Evolutionary conservation across 2,888 invertebrate species (phyloP).

Genomic region (Microdon myrmicae): DNA sequence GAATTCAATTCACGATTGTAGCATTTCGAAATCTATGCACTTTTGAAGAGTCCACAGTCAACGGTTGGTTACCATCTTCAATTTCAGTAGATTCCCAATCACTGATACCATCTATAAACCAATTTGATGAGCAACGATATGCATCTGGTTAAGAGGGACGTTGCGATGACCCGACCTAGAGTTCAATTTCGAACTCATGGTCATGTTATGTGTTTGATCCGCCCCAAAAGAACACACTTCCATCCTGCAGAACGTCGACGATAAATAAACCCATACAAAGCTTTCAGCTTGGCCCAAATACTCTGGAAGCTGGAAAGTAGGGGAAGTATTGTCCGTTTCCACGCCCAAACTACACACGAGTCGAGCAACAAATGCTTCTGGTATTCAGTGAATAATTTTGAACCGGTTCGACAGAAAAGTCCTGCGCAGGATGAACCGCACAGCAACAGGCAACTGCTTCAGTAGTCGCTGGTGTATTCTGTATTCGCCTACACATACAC

Average conservation of each 20-base stretch:
- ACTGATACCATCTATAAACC: too few relatives aligned
- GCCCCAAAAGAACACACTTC: background rate
- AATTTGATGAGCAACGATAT: too few relatives aligned
- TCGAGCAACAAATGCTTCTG: slow-evolving; percentile 47
- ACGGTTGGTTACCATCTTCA: too few relatives aligned
- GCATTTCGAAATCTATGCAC: too few relatives aligned
- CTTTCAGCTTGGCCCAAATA: slow-evolving; percentile 37
- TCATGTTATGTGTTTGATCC: too few relatives aligned
- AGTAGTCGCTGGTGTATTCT: background rate
- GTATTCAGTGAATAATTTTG: slow-evolving; percentile 1
- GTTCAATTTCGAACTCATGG: slow-evolving; percentile 5
- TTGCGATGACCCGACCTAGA: background rate
- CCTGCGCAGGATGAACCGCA: slow-evolving; percentile 18
- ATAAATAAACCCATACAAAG: slow-evolving; percentile 24
- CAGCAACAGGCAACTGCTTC: slow-evolving; percentile 44
- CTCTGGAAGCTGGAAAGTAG: slow-evolving; percentile 37
- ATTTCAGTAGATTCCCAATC: too few relatives aligned
- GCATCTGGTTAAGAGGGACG: too few relatives aligned
- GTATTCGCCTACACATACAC: background rate
- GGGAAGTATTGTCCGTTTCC: slow-evolving; percentile 41
- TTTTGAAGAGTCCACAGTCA: too few relatives aligned
- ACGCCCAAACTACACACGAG: slow-evolving; percentile 34
- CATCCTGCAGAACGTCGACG: slow-evolving; percentile 47
- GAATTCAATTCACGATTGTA: too few relatives aligned
- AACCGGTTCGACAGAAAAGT: slow-evolving; percentile 35